These are phyloP conservation scores for Ennomos fuscantarius DNA, from an alignment of 2,888 invertebrate species.

Conservation along the genomic window DNA sequence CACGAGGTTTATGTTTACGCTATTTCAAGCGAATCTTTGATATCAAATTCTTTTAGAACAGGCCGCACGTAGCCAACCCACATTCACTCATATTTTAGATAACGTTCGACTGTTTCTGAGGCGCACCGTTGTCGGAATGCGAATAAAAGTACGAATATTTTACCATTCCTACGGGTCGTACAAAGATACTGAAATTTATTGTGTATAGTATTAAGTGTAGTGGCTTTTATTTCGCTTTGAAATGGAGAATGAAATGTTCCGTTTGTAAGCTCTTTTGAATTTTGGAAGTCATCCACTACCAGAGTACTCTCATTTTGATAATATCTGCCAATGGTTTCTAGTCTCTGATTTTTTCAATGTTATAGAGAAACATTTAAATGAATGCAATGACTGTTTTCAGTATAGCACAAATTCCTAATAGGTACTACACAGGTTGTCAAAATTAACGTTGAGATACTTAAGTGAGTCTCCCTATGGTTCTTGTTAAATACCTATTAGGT, in stretches of 20 bases:
- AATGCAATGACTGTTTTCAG: too few species aligned
- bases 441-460: too few species aligned
- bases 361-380: too few species aligned
- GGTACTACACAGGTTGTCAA: too few species aligned
- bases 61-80: slow-evolving; percentile 70
- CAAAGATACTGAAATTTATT: slow-evolving; percentile 60
- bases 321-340: too few species aligned
- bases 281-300: slow-evolving; percentile 4
- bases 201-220: slow-evolving; percentile 43
- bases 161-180: slow-evolving; percentile 54
- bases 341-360: too few species aligned
- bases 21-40: slow-evolving; percentile 70
- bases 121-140: slow-evolving; percentile 58
- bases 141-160: slow-evolving; percentile 75
- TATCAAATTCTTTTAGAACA: slow-evolving; percentile 79
- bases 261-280: slow-evolving; percentile 29
- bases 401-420: too few species aligned
- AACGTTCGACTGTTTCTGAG: slow-evolving; percentile 73
- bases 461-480: too few species aligned
- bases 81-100: slow-evolving; percentile 79
- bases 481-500: too few species aligned
- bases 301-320: slow-evolving; percentile 4
- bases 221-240: slow-evolving; percentile 46
- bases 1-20: slow-evolving; percentile 50
- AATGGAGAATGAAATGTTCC: slow-evolving; percentile 38